Percentiles rank a stretch among this genome's conserved stretches.
Evolutionary conservation across 2,113 vertebrate species (phyloP).

Genomic region (Ariopsis seemanni): DNA sequence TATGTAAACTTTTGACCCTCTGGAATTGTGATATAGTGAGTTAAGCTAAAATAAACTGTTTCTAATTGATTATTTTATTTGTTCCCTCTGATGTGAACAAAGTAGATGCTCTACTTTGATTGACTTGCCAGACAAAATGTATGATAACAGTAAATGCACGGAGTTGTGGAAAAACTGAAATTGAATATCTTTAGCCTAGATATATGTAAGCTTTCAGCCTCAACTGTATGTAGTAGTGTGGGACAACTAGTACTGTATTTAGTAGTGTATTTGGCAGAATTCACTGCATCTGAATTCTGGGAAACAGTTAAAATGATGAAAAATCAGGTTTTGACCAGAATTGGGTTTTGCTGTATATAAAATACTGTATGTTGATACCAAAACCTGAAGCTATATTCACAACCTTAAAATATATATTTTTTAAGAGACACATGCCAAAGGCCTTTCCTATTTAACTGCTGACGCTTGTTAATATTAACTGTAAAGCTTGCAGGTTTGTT

Average conservation of each 20-base stretch:
- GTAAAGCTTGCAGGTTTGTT: not conserved
- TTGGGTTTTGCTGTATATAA: not conserved
- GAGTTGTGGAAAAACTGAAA: not conserved
- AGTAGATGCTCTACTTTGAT: not conserved
- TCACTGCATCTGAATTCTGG: not conserved
- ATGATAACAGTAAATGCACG: not conserved
- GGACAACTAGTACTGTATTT: not conserved
- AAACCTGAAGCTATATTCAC: not conserved
- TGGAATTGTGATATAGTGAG: not conserved
- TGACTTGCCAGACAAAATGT: not conserved
- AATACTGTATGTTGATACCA: not conserved
- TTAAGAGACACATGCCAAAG: not conserved
- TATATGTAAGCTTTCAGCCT: not conserved
- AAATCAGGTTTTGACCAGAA: not conserved
- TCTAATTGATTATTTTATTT: not conserved
- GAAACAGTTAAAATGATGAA: not conserved
- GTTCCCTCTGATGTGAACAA: not conserved
- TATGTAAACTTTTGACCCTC: not conserved
- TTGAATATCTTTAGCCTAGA: not conserved
- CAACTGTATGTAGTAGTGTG: not conserved
- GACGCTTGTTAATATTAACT: not conserved
- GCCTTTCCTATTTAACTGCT: not conserved
- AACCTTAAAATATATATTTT: too few relatives aligned
- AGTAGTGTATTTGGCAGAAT: not conserved
- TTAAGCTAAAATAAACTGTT: not conserved